Evolutionary conservation across 2,888 invertebrate species (phyloP), one percentile per base, ranked within the genome.

Genomic region (Polydrusus pterygomalis): DNA sequence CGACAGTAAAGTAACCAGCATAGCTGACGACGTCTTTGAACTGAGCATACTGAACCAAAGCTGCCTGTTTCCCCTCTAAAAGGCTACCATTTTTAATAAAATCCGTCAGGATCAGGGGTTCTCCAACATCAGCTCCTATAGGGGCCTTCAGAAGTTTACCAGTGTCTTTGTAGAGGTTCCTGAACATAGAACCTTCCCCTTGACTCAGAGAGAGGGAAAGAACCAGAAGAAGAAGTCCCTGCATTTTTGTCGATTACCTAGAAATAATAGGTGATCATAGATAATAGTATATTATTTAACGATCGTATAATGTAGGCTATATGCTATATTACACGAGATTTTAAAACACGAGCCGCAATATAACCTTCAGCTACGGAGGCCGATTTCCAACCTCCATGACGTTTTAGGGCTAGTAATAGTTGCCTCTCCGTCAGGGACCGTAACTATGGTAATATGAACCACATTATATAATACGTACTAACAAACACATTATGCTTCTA

Each of bases 1-100:
- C 92, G 0, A 96, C 96, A 0, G 95, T 96, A 72, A 96, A 89
- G 84, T 92, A 96, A 17, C 95, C 94, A 13, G 94, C 90, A 82
- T 93, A 94, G 81, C 94, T 94, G 79, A 88, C 89, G 34, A 93
- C 88, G 15, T 89, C 87, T 13, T 43, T 30, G 18, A 77, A 77
- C 7, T 13, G 10, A 9, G 56, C 11, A 17, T 34, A 10, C 9
- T 69, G 30, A 2, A 77, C 77, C 25, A 56, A 18, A 0, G 90
- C 84, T 62, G 84, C 85, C 5, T 87, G 85, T 80, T 90, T 89
- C 0, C 92, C 95, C 83, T 92, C 90, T 0, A 91, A 89, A 68
- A 94, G 90, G 82, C 93, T 91, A 7, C 94, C 94, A 70, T 88
- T 89, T 84, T 94, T 91, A 30, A 96, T 90, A 68, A 91, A 90